Base-by-base conservation (phyloP, 2,113 vertebrate genomes). In the Vidua chalybeata region DNA sequence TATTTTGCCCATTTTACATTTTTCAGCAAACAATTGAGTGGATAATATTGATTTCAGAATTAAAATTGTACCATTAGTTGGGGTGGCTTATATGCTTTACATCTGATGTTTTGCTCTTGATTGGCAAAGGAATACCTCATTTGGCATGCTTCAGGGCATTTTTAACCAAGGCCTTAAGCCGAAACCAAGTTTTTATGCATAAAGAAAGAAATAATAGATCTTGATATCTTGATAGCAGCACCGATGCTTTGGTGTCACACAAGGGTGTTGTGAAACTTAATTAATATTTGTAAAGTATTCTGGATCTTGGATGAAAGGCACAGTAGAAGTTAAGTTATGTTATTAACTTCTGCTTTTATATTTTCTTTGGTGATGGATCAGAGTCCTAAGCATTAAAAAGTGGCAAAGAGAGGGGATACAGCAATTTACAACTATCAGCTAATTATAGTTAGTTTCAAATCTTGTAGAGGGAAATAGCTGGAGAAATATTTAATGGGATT, bases 211-310 rank as follows among this genome's bases (percentile, higher is more conserved):
- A 52, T 39, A 26, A 82, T 86, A 73, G 84, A 73, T 84, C 55
- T 66, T 51, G 45, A 95, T 87, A 84, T 95, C 45, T 87, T 87
- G 52, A 72, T 89, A 73, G 64, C 79, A 84, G 45, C 64, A 93
- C 68, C 0, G 2, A 77, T 87, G 77, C 69, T 91, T 91, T 90
- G 61, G 77, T 95, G 68, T 87, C 80, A 94, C 56, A 93, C 64
- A 87, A 89, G 61, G 64, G 73, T 93, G 73, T 90, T 93, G 64
- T 93, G 89, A 94, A 94, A 81, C 35, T 92, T 94, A 89, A 94
- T 95, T 94, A 92, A 92, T 81, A 54, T 81, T 89, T 81, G 61
- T 84, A 84, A 95, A 91, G 81, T 75, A 48, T 84, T 93, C 69
- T 87, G 62, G 56, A 72, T 89, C 66, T 68, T 87, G 82, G 85